Evolutionary conservation across 2,113 vertebrate species (phyloP).

Genomic region (Noturus placidus): DNA sequence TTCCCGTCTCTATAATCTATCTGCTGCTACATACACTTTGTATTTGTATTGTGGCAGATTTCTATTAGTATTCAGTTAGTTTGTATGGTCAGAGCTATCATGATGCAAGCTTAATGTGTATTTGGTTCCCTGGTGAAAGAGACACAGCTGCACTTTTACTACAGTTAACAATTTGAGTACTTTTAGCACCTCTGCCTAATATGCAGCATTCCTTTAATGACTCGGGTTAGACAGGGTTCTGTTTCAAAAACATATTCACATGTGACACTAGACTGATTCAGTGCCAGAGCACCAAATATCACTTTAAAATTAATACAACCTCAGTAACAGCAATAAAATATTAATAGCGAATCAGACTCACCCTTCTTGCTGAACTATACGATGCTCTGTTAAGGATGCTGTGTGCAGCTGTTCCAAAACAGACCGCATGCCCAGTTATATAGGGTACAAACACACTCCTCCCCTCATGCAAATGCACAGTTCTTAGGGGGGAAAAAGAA

Average conservation of each 20-base stretch:
- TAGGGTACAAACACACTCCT: constrained; percentile 33
- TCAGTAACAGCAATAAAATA: not conserved
- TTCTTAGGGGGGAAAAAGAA: not conserved
- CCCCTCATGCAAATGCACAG: not conserved
- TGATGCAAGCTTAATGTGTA: too few relatives aligned
- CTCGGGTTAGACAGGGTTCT: not conserved
- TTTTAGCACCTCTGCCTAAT: not conserved
- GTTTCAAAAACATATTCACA: not conserved
- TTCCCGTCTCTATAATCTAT: not conserved
- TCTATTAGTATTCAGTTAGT: too few relatives aligned
- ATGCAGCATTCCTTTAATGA: not conserved
- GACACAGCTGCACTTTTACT: not conserved
- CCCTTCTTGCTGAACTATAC: not conserved
- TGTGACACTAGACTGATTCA: not conserved
- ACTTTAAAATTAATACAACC: not conserved
- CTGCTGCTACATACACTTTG: not conserved
- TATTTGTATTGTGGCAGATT: not conserved
- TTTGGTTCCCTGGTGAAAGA: too few relatives aligned
- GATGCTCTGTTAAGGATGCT: constrained; percentile 30
- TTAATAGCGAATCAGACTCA: constrained; percentile 6
- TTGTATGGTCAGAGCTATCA: too few relatives aligned
- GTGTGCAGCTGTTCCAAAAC: constrained; percentile 6
- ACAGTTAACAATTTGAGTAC: not conserved
- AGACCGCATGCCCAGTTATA: constrained; percentile 13
- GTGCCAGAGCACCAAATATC: not conserved